Evolutionary conservation across 2,113 vertebrate genomes (phyloP).

Genomic region (Plotosus lineatus): DNA sequence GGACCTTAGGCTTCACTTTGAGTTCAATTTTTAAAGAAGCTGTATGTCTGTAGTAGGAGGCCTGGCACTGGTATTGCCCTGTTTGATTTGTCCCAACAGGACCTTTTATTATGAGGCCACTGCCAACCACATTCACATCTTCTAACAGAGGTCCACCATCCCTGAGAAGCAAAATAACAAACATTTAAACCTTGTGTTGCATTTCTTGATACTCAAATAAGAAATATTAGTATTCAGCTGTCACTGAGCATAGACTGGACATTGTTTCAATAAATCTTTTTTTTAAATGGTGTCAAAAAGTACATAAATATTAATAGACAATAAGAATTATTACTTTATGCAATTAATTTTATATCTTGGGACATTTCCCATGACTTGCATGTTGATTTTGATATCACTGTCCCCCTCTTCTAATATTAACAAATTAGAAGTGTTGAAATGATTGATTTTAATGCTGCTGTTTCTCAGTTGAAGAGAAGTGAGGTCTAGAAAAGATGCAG

Average conservation of each 20-base stretch:
- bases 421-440: constrained; percentile 21
- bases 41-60: constrained; percentile 60
- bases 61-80: constrained; percentile 64
- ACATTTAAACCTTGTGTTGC: constrained; percentile 11
- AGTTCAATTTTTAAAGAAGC: constrained; percentile 57
- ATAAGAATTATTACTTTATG: constrained; percentile 62
- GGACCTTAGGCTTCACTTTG: constrained; percentile 52
- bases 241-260: too few relatives aligned
- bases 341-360: constrained; percentile 65
- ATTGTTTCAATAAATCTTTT: too few relatives aligned
- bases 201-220: neutral
- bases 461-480: constrained; percentile 49
- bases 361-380: constrained; percentile 62
- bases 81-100: constrained; percentile 50
- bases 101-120: constrained; percentile 55
- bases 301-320: neutral
- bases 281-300: too few relatives aligned
- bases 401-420: constrained; percentile 62
- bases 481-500: constrained; percentile 59
- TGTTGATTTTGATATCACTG: constrained; percentile 41
- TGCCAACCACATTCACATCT: constrained; percentile 51
- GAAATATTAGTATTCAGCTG: neutral
- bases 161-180: constrained; percentile 33
- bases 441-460: neutral
- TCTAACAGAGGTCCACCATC: constrained; percentile 58